A percentile compares a stretch with the other conserved stretches of the same genome.
Evolutionary conservation across 2,888 invertebrate genomes (phyloP).

Genomic region (Epinotia bilunana): DNA sequence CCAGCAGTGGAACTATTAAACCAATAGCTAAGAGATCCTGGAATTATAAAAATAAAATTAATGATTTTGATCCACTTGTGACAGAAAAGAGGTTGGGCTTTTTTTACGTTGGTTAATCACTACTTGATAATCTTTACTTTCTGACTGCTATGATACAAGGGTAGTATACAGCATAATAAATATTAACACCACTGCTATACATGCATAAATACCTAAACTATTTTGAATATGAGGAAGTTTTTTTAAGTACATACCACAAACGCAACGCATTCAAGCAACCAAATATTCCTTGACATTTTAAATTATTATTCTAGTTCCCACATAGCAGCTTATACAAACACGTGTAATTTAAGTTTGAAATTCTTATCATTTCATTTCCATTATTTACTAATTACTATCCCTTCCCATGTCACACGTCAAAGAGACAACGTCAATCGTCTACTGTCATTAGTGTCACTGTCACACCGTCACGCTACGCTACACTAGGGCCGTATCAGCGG

Average conservation of each 20-base stretch:
- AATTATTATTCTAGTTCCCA: neutral
- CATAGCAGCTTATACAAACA: neutral
- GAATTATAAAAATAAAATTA: constrained; percentile 46
- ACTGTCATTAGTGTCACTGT: neutral
- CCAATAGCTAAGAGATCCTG: constrained; percentile 87
- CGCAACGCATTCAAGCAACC: constrained; percentile 22
- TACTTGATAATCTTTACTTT: too few species aligned
- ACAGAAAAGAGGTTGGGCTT: neutral
- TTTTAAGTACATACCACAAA: constrained; percentile 12
- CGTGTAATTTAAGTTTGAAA: neutral
- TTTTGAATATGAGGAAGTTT: neutral
- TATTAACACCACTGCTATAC: neutral
- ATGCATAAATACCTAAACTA: neutral
- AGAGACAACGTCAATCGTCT: neutral
- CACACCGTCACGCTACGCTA: too few species aligned
- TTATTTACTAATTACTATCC: neutral
- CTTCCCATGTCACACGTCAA: neutral
- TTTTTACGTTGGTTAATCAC: neutral
- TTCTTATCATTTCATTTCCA: neutral
- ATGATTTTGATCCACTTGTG: neutral
- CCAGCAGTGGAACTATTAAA: constrained; percentile 84
- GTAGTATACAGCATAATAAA: neutral
- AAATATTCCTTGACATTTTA: constrained; percentile 9
- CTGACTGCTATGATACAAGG: too few species aligned
- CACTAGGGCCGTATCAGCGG: too few species aligned